phyloP scores from a whole-genome alignment of 2,113 vertebrate species.

The Oreochromis spilurus region DNA sequence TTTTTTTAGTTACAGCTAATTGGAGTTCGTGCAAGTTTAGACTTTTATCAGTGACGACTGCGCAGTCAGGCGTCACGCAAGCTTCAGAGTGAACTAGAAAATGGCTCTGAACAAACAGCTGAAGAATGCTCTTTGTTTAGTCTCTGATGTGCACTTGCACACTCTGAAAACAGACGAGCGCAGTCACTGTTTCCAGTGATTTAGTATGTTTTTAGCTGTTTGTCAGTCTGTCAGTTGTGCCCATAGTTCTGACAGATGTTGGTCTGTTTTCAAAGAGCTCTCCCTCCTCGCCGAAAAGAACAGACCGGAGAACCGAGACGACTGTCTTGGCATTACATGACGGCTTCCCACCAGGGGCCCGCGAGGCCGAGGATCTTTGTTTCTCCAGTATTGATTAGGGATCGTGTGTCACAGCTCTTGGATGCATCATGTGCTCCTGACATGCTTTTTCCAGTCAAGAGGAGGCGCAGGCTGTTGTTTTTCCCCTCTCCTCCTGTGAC shows the following conservation, averaged over 20 bases:
- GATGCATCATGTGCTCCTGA: neutral
- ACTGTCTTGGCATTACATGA: slow-evolving; percentile 5
- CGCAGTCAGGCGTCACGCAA: neutral
- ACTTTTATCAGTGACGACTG: neutral
- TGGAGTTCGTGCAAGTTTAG: neutral
- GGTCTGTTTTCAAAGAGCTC: neutral
- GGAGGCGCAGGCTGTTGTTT: neutral
- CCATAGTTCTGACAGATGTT: neutral
- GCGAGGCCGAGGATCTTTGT: slow-evolving; percentile 18
- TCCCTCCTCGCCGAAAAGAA: neutral
- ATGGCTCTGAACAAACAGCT: neutral
- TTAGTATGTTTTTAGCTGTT: neutral
- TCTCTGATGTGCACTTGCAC: neutral
- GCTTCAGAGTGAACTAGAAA: neutral
- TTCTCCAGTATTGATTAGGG: slow-evolving; percentile 41
- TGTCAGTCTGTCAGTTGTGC: neutral
- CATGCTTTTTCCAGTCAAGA: slow-evolving; percentile 34
- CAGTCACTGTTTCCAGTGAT: neutral
- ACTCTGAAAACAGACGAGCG: neutral
- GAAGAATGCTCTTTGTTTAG: neutral
- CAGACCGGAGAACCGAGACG: neutral
- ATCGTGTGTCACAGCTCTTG: slow-evolving; percentile 29
- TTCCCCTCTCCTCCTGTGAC: slow-evolving; percentile 1
- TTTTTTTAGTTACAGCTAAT: neutral
- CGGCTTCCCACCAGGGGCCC: slow-evolving; percentile 7